Base-by-base conservation (phyloP, 2,888 invertebrate species). In the Lithophane socia region DNA sequence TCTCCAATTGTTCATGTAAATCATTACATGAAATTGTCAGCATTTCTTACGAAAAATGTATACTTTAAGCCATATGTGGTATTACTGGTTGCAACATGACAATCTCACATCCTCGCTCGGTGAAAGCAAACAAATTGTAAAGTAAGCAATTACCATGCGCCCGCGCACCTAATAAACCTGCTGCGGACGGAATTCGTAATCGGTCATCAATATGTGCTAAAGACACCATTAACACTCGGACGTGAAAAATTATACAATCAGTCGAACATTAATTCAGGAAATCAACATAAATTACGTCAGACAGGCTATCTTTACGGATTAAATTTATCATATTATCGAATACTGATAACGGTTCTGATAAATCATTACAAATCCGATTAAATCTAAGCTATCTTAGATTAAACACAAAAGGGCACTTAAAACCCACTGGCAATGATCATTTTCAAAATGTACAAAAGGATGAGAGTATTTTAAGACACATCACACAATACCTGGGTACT, bases 111-210 rank as follows among this genome's bases (percentile, higher is more conserved):
- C 93, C 91, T 92, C 91, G 63, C 85, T 64, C 86, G 91, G 96
- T 94, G 96, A 96, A 96, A 96, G 96, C 93, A 92, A 93, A 94
- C 90, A 94, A 94, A 94, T 94, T 91, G 91, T 93, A 92, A 93
- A 92, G 87, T 88, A 88, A 88, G 71, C 86, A 86, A 92, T 92
- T 91, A 89, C 87, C 88, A 91, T 90, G 90, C 89, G 86, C 65
- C 60, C 79, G 82, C 84, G 82, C 80, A 73, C 79, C 78, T 83
- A 67, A 77, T 86, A 82, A 83, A 83, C 69, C 74, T 76, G 71
- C 58, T 73, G 65, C 70, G 54, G 10, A 84, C 64, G 69, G 83
- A 84, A 81, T 89, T 66, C 68, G 67, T 83, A 85, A 84, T 81
- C 63, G 54, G 63, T 72, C 65, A 75, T 85, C 73, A 67, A 79